Evolutionary conservation across 2,113 vertebrate species (phyloP), one percentile per base, ranked within the genome.

Genomic region (Cheilinus undulatus): DNA sequence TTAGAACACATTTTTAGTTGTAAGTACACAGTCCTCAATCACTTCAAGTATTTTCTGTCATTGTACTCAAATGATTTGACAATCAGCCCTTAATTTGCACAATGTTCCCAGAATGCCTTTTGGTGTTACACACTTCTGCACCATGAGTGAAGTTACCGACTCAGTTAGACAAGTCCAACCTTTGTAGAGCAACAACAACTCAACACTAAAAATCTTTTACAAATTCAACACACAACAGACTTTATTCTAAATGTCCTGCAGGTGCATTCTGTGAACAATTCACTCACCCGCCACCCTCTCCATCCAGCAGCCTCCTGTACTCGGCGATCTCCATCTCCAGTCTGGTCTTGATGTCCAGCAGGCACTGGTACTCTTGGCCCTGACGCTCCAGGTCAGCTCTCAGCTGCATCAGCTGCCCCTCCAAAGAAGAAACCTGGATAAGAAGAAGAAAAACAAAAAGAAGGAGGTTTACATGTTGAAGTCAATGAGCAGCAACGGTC

Each of bases 311-410:
- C 68, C 90, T 91, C 54, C 86, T 89, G 92, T 96, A 97, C 69
- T 94, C 95, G 0, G 92, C 83, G 17, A 97, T 97, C 88, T 97
- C 96, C 88, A 95, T 80, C 88, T 97, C 95, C 91, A 97, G 77
- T 10, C 91, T 80, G 68, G 90, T 93, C 54, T 97, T 97, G 90
- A 95, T 93, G 0, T 95, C 93, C 68, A 97, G 90, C 12, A 97
- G 93, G n/a, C 66, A 62, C 54, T 92, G 80, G 73, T 97, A 96
- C 4, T 96, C 95, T n/a, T 92, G 89, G 3, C 81, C 83, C 91
- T 96, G 95, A 5, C 93, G 80, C 73, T 94, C 93, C 19, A 89
- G 90, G 61, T 96, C 94, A 0, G 52, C 82, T 3, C 89, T 87
- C 15, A 95, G 82, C 10, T 93, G 92, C 0, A 62, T 1, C 51